Evolutionary conservation across 2,113 vertebrate genomes (phyloP).

Genomic region (Labeo catla): DNA sequence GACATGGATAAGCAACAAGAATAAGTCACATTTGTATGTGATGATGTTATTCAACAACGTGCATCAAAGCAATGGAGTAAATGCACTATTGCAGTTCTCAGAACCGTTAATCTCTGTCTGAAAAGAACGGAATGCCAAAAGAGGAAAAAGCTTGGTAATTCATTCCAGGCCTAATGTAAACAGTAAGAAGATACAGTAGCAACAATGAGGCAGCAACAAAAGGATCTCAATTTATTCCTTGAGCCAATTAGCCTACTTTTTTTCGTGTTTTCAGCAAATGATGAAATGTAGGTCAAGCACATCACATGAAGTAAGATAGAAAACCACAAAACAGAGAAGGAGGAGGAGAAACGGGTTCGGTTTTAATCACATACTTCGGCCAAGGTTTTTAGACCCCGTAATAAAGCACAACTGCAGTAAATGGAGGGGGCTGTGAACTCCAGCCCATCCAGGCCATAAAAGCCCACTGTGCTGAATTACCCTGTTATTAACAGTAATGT

Average conservation of each 20-base stretch:
- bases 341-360: conserved; percentile 62
- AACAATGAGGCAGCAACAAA: conserved; percentile 20
- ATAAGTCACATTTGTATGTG: neutral
- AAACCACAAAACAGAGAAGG: conserved; percentile 57
- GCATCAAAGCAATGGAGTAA: neutral
- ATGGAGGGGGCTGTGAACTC: conserved; percentile 61
- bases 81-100: neutral
- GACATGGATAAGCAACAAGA: neutral
- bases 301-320: conserved; percentile 31
- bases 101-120: conserved; percentile 14
- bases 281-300: conserved; percentile 24
- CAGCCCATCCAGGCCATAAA: conserved; percentile 72
- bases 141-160: conserved; percentile 1
- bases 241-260: neutral
- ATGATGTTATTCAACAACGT: neutral
- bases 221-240: conserved; percentile 14
- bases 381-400: conserved; percentile 63
- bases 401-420: conserved; percentile 66
- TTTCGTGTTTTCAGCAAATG: conserved; percentile 15
- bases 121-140: conserved; percentile 4
- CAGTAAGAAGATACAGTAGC: conserved; percentile 39
- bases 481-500: conserved; percentile 73
- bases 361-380: conserved; percentile 57
- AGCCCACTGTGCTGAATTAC: conserved; percentile 68
- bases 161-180: conserved; percentile 27